These are phyloP conservation scores for Ochropleura plecta DNA, from an alignment of 2,888 invertebrate genomes.

Conservation along the genomic window DNA sequence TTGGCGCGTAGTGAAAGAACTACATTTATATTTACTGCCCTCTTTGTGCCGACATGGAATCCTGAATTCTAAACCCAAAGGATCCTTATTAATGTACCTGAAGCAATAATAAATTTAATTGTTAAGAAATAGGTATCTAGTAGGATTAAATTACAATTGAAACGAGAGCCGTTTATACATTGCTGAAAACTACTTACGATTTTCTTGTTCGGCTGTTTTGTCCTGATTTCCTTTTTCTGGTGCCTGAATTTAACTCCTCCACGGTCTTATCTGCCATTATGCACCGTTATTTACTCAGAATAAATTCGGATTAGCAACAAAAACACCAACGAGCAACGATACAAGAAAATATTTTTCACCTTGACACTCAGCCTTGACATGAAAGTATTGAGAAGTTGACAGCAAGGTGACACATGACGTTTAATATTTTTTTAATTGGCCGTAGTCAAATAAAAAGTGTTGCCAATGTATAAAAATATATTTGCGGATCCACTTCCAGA, in stretches of 20 bases:
- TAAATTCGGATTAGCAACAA: slow-evolving; percentile 33
- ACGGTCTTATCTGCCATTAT: slow-evolving; percentile 28
- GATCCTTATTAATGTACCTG: slow-evolving; percentile 43
- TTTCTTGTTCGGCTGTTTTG: slow-evolving; percentile 47
- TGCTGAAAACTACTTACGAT: slow-evolving; percentile 46
- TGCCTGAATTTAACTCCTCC: slow-evolving; percentile 31
- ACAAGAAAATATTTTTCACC: slow-evolving; percentile 32
- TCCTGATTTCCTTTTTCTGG: slow-evolving; percentile 39
- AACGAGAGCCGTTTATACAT: slow-evolving; percentile 45
- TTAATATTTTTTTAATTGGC: slow-evolving; percentile 31
- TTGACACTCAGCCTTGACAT: slow-evolving; percentile 31
- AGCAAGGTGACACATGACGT: slow-evolving; percentile 32
- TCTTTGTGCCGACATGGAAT: slow-evolving; percentile 39
- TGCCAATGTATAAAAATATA: slow-evolving; percentile 41
- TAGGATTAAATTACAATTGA: slow-evolving; percentile 46
- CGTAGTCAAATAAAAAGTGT: slow-evolving; percentile 38
- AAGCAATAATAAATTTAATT: slow-evolving; percentile 45
- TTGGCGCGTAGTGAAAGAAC: slow-evolving; percentile 42
- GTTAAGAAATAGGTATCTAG: slow-evolving; percentile 46
- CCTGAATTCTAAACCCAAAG: slow-evolving; percentile 38
- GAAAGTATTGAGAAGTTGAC: slow-evolving; percentile 31
- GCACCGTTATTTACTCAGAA: slow-evolving; percentile 32
- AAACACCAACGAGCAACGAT: slow-evolving; percentile 31
- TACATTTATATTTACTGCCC: slow-evolving; percentile 42
- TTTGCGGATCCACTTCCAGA: slow-evolving; percentile 40